A percentile compares a stretch with the other conserved stretches of the same genome.
phyloP scores from a whole-genome alignment of 2,888 invertebrate species.

The Eupelmus urozonus region DNA sequence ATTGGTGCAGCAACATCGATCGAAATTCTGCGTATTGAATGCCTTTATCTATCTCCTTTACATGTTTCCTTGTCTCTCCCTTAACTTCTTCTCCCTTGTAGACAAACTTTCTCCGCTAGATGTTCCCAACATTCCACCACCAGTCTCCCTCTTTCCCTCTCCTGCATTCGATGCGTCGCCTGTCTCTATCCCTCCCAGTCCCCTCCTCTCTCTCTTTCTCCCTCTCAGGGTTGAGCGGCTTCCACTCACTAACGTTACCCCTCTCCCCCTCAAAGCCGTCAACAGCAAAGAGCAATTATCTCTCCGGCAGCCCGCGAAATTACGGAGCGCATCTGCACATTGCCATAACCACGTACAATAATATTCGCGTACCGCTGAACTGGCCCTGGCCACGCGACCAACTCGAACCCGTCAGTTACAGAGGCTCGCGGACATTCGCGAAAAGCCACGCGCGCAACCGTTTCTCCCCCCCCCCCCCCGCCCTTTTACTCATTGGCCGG shows the following conservation, averaged over 20 bases:
- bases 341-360: slow-evolving; percentile 61
- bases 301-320: slow-evolving; percentile 62
- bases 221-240: slow-evolving; percentile 9
- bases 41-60: slow-evolving; percentile 30
- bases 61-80: slow-evolving; percentile 3
- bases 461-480: neutral
- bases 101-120: slow-evolving; percentile 1
- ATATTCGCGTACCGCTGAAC: slow-evolving; percentile 57
- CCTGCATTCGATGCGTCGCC: neutral
- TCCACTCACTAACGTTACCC: slow-evolving; percentile 23
- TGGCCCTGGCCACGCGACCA: slow-evolving; percentile 35
- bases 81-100: neutral
- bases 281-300: slow-evolving; percentile 67
- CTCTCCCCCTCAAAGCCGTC: too few species aligned
- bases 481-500: neutral
- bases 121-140: neutral
- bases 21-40: slow-evolving; percentile 17
- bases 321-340: slow-evolving; percentile 59
- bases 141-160: neutral
- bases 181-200: neutral
- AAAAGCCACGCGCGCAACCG: slow-evolving; percentile 27
- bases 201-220: slow-evolving; percentile 31
- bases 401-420: slow-evolving; percentile 58
- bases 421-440: slow-evolving; percentile 46
- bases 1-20: slow-evolving; percentile 12